A percentile compares a stretch with the other conserved stretches of the same genome.
These are phyloP conservation scores for Neogale vison DNA, from an alignment of 2,113 vertebrate species.

Conservation along the genomic window DNA sequence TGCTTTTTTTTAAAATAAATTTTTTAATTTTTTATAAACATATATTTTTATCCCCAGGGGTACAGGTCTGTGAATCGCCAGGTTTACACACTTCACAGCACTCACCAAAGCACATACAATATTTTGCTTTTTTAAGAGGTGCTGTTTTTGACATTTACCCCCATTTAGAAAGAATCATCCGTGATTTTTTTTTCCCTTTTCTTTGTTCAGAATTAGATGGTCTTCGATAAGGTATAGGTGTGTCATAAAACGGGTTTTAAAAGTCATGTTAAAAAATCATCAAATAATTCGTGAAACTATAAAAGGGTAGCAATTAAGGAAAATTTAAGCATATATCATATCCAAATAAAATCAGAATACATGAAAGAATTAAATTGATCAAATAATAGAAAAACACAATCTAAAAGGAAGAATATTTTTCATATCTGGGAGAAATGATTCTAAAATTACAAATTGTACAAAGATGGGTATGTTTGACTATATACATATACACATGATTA, in stretches of 20 bases:
- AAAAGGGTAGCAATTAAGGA: not conserved
- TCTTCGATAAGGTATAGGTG: not conserved
- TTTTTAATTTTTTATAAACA: too few species aligned
- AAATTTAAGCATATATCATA: not conserved
- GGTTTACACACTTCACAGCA: too few species aligned
- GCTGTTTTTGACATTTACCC: not conserved
- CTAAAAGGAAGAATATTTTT: not conserved
- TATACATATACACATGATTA: not conserved
- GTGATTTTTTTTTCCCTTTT: not conserved
- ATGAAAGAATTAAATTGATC: not conserved
- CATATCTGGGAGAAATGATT: not conserved
- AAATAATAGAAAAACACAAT: not conserved
- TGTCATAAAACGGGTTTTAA: not conserved
- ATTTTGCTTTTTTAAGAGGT: not conserved
- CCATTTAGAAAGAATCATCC: not conserved
- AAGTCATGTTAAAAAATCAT: not conserved
- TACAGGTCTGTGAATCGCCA: too few species aligned
- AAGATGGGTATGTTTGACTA: not conserved
- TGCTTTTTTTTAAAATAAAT: too few species aligned
- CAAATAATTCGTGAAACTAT: not conserved
- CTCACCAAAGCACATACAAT: too few species aligned
- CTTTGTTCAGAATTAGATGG: not conserved
- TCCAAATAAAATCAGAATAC: slow-evolving; percentile 11
- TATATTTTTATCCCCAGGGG: too few species aligned
- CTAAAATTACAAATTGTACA: not conserved